Conservation (phyloP, 2,888 invertebrate genomes). For the Silvanus unidentatus region DNA sequence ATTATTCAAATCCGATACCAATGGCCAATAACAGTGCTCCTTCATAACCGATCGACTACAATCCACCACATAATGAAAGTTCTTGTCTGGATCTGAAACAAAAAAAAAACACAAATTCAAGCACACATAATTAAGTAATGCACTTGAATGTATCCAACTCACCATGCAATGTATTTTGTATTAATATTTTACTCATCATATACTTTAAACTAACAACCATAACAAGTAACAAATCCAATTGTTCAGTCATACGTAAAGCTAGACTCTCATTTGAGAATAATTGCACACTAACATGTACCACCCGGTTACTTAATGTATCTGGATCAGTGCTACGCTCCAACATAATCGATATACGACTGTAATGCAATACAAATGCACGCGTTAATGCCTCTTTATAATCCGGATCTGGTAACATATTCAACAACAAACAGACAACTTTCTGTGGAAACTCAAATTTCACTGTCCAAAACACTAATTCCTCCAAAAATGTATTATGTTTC, state of each 20-base stretch:
- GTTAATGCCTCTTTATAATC: conserved; percentile 93
- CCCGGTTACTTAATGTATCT: conserved; percentile 88
- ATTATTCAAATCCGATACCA: conserved; percentile 95
- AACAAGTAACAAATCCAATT: conserved; percentile 82
- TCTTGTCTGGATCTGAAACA: conserved; percentile 61
- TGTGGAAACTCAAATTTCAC: conserved; percentile 97
- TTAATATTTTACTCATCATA: conserved; percentile 90
- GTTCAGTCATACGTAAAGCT: conserved; percentile 85
- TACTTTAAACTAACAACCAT: conserved; percentile 86
- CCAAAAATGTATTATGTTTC: conserved; percentile 77
- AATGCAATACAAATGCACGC: conserved; percentile 91
- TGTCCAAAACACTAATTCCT: conserved; percentile 97
- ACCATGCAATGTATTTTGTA: conserved; percentile 82
- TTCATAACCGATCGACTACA: conserved; percentile 90
- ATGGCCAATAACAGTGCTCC: conserved; percentile 97
- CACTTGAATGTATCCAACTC: conserved; percentile 27
- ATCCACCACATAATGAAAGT: conserved; percentile 87
- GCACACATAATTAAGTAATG: not conserved
- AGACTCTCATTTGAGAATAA: conserved; percentile 91
- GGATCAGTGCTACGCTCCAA: conserved; percentile 80
- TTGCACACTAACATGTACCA: conserved; percentile 96
- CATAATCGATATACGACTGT: conserved; percentile 89
- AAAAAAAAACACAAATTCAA: conserved; percentile 8
- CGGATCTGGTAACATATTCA: conserved; percentile 92
- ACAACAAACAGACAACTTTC: conserved; percentile 87